Percentiles rank a stretch among this genome's conserved stretches.
phyloP scores from a whole-genome alignment of 2,888 invertebrate genomes.

The Dolomedes plantarius region DNA sequence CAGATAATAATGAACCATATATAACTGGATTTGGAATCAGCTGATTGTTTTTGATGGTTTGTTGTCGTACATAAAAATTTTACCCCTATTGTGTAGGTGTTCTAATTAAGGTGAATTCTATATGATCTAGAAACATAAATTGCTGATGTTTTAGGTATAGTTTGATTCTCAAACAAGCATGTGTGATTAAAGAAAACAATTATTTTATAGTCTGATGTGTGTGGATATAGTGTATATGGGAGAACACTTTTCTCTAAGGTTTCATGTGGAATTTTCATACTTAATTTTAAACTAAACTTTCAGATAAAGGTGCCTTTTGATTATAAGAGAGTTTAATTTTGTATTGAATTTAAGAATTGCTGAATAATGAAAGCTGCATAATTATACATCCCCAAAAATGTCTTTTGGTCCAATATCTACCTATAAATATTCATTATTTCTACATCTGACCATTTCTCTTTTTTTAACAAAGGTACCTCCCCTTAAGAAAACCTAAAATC shows the following conservation, averaged over 20 bases:
- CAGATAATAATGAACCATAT: no score
- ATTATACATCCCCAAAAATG: background rate
- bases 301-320: conserved; percentile 55
- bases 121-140: no score
- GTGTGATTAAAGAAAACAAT: background rate
- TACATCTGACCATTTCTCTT: no score
- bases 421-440: no score
- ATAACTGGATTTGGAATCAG: no score
- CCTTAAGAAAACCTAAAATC: background rate
- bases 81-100: no score
- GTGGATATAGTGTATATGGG: background rate
- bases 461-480: conserved; percentile 7
- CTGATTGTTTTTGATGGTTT: no score
- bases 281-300: background rate
- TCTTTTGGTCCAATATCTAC: background rate
- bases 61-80: no score
- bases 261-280: background rate
- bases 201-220: background rate
- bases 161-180: no score
- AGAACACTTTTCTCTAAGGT: background rate
- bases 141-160: no score
- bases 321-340: conserved; percentile 56
- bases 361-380: background rate
- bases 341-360: conserved; percentile 6
- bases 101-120: no score